Percentiles rank a stretch among this genome's conserved stretches.
Evolutionary conservation across 1,140 invertebrate species (phyloP).

Genomic region (Bradynema listronoti): DNA sequence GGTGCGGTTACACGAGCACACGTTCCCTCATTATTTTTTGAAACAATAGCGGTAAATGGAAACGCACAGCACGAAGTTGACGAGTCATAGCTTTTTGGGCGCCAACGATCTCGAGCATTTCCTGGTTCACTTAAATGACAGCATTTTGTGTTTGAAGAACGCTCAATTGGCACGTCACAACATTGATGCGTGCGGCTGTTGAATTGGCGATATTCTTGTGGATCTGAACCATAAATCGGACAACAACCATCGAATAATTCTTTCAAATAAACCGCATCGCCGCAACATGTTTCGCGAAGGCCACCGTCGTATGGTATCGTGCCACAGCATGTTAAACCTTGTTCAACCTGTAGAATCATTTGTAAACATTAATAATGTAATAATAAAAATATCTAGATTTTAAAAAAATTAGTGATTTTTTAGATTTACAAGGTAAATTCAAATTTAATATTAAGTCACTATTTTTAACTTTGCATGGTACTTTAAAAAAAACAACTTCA

Average conservation of each 20-base stretch:
- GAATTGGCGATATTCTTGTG: constrained; percentile 32
- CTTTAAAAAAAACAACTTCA: too few species aligned
- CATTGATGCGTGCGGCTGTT: constrained; percentile 38
- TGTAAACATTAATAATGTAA: too few species aligned
- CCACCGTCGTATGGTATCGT: constrained; percentile 40
- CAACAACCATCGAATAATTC: constrained; percentile 46
- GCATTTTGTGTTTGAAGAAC: constrained; percentile 32
- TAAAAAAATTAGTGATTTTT: too few species aligned
- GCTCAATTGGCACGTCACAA: constrained; percentile 39
- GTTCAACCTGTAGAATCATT: constrained; percentile 29
- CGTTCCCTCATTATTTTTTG: constrained; percentile 21
- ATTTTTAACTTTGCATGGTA: too few species aligned
- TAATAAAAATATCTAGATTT: neutral
- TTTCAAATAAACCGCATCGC: constrained; percentile 36
- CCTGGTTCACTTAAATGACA: constrained; percentile 30
- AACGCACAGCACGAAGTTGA: constrained; percentile 34
- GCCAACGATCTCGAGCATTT: constrained; percentile 18
- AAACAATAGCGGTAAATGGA: constrained; percentile 32
- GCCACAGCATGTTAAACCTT: constrained; percentile 25
- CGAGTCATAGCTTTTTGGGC: constrained; percentile 44
- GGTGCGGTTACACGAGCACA: too few species aligned
- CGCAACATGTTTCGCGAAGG: constrained; percentile 37
- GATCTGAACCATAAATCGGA: constrained; percentile 20
- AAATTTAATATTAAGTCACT: neutral
- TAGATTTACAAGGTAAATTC: neutral